A percentile compares a stretch with the other conserved stretches of the same genome.
Evolutionary conservation across 1,140 invertebrate genomes (phyloP).

Genomic region (Papilio helenus): DNA sequence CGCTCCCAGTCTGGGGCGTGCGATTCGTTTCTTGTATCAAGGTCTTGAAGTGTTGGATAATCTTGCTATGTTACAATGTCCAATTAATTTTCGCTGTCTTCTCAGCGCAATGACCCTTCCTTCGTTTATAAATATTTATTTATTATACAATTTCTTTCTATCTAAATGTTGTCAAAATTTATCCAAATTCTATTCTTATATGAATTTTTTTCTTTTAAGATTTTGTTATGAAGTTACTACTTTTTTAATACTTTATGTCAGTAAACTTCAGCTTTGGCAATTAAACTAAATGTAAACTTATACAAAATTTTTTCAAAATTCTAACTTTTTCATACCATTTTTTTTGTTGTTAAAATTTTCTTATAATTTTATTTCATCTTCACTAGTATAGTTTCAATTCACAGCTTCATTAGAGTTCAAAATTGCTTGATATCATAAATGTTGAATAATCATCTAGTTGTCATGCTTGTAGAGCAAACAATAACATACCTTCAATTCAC

Average conservation of each 20-base stretch:
- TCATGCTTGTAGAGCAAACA: conserved; percentile 78
- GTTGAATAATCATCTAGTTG: conserved; percentile 61
- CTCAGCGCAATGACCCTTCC: neutral
- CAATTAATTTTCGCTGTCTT: neutral
- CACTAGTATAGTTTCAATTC: neutral
- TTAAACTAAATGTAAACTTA: neutral
- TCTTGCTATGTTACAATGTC: too few species aligned
- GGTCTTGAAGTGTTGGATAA: too few species aligned
- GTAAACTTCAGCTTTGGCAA: neutral
- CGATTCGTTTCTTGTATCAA: too few species aligned
- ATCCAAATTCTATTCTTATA: neutral
- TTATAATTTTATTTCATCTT: neutral
- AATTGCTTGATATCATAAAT: conserved; percentile 39
- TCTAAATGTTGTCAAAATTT: neutral
- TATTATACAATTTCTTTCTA: neutral
- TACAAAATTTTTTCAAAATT: neutral
- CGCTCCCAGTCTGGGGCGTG: too few species aligned
- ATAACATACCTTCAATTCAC: conserved; percentile 80
- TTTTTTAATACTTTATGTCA: neutral
- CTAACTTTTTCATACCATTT: neutral
- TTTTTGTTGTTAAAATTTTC: neutral
- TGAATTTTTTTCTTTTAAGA: neutral
- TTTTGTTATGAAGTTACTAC: neutral
- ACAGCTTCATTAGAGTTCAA: conserved; percentile 47
- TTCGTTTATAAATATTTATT: conserved; percentile 20